Evolutionary conservation across 2,113 vertebrate genomes (phyloP).

Genomic region (Psittacara wagleri): DNA sequence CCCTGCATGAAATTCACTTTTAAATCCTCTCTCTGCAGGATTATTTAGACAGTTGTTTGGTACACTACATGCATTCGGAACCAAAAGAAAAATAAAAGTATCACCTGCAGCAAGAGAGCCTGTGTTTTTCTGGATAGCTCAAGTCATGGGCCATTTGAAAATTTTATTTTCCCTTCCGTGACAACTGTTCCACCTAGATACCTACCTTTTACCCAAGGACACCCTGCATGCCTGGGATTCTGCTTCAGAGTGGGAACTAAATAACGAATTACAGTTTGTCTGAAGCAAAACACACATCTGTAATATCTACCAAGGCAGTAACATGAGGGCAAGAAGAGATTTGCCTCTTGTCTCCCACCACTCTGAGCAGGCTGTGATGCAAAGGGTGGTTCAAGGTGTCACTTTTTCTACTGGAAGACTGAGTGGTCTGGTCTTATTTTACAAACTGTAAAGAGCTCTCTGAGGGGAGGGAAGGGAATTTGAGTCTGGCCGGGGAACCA

Average conservation of each 20-base stretch:
- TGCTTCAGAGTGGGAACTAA: constrained; percentile 40
- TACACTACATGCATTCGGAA: constrained; percentile 76
- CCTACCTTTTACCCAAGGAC: constrained; percentile 6
- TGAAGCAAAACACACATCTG: constrained; percentile 21
- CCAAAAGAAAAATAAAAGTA: constrained; percentile 73
- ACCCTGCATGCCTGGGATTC: constrained; percentile 37
- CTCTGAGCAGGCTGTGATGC: neutral
- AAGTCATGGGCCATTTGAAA: constrained; percentile 55
- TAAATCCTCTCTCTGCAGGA: constrained; percentile 72
- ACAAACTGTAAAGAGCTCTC: neutral
- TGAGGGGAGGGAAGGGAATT: neutral
- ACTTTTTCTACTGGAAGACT: neutral
- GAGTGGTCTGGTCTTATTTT: constrained; percentile 23
- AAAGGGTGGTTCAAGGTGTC: neutral
- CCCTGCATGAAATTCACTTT: constrained; percentile 76
- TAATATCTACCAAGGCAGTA: neutral
- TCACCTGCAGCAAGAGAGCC: constrained; percentile 67
- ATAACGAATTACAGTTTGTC: constrained; percentile 25
- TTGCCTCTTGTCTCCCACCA: neutral
- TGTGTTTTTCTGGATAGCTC: constrained; percentile 65
- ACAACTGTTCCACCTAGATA: neutral
- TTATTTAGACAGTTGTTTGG: constrained; percentile 65
- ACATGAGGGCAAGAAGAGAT: neutral
- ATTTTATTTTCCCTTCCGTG: constrained; percentile 45
- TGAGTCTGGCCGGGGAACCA: neutral